These are phyloP conservation scores for Dufourea novaeangliae DNA, from an alignment of 1,140 invertebrate genomes.

Conservation along the genomic window DNA sequence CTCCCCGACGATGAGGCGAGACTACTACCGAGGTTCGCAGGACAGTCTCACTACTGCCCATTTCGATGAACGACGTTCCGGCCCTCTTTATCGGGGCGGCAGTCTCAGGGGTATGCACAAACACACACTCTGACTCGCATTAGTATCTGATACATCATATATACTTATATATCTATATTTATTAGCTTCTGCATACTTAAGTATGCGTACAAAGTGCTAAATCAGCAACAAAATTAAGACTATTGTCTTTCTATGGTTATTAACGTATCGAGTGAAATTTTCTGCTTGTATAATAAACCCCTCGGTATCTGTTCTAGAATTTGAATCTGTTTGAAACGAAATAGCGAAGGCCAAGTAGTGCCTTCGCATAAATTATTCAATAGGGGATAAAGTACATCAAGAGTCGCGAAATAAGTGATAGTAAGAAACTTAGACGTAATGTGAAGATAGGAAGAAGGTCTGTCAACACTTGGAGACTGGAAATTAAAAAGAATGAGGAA, in stretches of 20 bases:
- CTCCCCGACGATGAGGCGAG: slow-evolving; percentile 88
- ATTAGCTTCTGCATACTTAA: slow-evolving; percentile 16
- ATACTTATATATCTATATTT: background rate
- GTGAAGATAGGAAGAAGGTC: no score
- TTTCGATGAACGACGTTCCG: slow-evolving; percentile 78
- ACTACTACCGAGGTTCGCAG: slow-evolving; percentile 93
- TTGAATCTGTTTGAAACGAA: no score
- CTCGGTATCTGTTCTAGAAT: background rate
- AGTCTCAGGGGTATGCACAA: slow-evolving; percentile 81
- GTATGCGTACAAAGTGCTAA: slow-evolving; percentile 4
- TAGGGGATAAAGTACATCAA: no score
- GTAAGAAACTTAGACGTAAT: no score
- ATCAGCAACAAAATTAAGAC: background rate
- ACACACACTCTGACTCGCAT: slow-evolving; percentile 72
- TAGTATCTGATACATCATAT: slow-evolving; percentile 46
- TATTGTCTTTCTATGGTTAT: slow-evolving; percentile 2
- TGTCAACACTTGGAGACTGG: no score
- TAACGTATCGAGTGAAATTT: slow-evolving; percentile 9
- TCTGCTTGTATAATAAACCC: background rate
- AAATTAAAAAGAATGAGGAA: no score
- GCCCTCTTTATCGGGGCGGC: slow-evolving; percentile 79
- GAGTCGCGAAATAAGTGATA: no score
- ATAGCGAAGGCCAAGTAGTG: no score
- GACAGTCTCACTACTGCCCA: slow-evolving; percentile 88
- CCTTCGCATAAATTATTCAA: no score